Percentiles rank a stretch among this genome's conserved stretches.
Evolutionary conservation across 2,797 vertebrate genomes (phyloP).

Genomic region (Staurois parvus): DNA sequence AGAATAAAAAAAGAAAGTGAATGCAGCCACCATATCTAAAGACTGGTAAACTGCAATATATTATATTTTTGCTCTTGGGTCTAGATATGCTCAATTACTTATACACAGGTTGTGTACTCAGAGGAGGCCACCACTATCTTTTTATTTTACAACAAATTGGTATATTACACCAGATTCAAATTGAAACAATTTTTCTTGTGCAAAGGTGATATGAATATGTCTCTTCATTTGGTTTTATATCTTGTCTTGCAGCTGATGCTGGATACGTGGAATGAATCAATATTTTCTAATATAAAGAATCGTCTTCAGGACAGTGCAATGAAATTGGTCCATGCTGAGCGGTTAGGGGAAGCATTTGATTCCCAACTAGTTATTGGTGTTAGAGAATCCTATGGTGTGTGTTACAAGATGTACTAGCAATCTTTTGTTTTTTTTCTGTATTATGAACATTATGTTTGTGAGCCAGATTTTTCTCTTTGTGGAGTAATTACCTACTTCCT

Average conservation of each 20-base stretch:
- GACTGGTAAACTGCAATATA: not conserved
- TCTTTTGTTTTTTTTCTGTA: not conserved
- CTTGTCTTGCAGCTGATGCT: constrained; percentile 86
- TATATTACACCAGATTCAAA: too few relatives aligned
- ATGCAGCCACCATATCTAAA: too few relatives aligned
- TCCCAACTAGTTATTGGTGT: constrained; percentile 96
- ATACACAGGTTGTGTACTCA: too few relatives aligned
- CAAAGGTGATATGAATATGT: not conserved
- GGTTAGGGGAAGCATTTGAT: constrained; percentile 94
- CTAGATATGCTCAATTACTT: not conserved
- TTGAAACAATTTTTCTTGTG: too few relatives aligned
- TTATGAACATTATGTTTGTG: not conserved
- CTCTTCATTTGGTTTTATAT: constrained; percentile 43
- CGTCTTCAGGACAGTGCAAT: constrained; percentile 96
- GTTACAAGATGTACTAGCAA: constrained; percentile 12
- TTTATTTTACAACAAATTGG: too few relatives aligned
- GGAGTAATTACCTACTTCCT: too few relatives aligned
- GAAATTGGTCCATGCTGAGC: constrained; percentile 95
- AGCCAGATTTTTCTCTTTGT: not conserved
- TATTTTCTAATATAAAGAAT: constrained; percentile 98
- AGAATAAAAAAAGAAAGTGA: too few relatives aligned
- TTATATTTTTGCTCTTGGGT: not conserved
- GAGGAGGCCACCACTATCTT: too few relatives aligned
- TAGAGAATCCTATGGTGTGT: constrained; percentile 93
- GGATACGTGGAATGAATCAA: constrained; percentile 97